Evolutionary conservation across 2,797 vertebrate species (phyloP), one percentile per base, ranked within the genome.

Genomic region (Danio tinwini): DNA sequence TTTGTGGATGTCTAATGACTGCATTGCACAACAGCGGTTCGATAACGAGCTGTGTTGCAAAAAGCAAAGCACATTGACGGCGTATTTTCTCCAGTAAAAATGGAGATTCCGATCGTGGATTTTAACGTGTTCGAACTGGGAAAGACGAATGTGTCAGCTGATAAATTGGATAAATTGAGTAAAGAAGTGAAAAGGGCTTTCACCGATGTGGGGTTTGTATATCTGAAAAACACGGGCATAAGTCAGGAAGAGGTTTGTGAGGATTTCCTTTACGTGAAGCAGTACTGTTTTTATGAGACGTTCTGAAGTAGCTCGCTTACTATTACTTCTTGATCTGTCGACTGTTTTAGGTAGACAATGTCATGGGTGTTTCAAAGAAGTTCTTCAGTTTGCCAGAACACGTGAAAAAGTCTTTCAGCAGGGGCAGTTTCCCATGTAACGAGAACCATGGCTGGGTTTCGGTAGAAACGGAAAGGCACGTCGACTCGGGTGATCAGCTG

Each of bases 361-460:
- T 91, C 0, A 86, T 93, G 91, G 75, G 80, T 0, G 19, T 89
- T 3, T 91, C 89, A 0, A 89, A 63, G 76, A 87, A 17, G 0
- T 94, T 94, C 81, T 94, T 95, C 76, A 82, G 88, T 70, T 93
- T 91, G 72, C 90, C 93, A 4, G 91, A 90, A 1, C 86, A 92
- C 2, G 14, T 63, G 76, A 94, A 94, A 67, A 73, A 2, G 19
- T 69, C 86, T 0, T 91, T 90, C 82, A 86, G 78, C 49, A 89
- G 91, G 44, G 61, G 37, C 0, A 82, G 3, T 44, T 88, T 85
- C n/a, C 0, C 52, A 2, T 52, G 69, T 10, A 76, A 2, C 2
- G 8, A 4, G 0, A 90, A 92, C 79, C 91, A 94, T 6, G 94
- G 93, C 64, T 95, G 93, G 93, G 80, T 93, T 21, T 82, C 88